Base-by-base conservation (phyloP, 2,113 vertebrate genomes). In the Rhipidura dahli region DNA sequence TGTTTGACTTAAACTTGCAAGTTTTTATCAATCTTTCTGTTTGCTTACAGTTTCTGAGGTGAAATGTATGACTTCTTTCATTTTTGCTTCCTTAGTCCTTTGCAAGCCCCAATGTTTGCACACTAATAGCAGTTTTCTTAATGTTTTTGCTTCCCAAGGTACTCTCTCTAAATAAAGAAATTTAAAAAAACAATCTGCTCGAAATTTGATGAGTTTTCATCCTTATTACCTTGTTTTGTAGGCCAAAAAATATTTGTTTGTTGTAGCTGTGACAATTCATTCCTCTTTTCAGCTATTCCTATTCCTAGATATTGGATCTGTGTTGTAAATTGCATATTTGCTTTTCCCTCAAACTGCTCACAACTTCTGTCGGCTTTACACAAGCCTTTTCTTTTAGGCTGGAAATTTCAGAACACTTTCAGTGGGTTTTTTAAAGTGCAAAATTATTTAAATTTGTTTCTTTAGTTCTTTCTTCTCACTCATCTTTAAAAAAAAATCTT, bases 361-460 rank as follows among this genome's bases (percentile, higher is more conserved):
- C 20, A 45, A 27, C 23, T 86, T 86, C 22, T 77, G 3, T 59
- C 71, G 28, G 31, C 42, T 87, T 73, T 66, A 50, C 37, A 76
- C 27, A 75, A 50, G 45, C 6, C 1, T 81, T 77, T 81, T 89
- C 10, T 89, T 77, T 87, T 24, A 56, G 39, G 13, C 7, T 71
- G 49, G 31, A 82, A 40, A 82, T 85, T 94, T 93, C 77, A 94
- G 84, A 89, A 35, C 9, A 68, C 7, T 54, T 73, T 54, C 42
- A 64, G 23, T 86, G 17, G 4, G 1, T 23, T 87, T 91, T 82
- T 86, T 79, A 66, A 75, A 91, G 86, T 81, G 83, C 7, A 86
- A 84, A 90, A 86, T 65, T 87, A 95, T 79, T 95, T 64, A 80
- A 85, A 84, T 89, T 63, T 23, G 3, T 75, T 92, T 90, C 16